Evolutionary conservation across 2,113 vertebrate species (phyloP).

Genomic region (Anarrhichthys ocellatus): DNA sequence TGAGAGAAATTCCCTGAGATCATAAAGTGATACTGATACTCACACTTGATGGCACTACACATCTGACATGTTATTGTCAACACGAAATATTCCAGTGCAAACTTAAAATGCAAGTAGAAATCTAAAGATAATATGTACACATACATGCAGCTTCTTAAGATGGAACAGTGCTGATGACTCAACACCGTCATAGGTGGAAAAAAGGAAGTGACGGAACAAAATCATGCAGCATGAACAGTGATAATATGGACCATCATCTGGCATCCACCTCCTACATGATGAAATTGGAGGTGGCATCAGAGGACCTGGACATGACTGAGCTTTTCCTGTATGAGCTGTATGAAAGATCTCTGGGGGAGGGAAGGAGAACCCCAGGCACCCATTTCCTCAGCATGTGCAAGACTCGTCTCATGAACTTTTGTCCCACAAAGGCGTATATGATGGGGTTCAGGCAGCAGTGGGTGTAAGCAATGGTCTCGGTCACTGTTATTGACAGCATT

Average conservation of each 20-base stretch:
- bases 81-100: background rate
- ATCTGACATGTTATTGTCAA: background rate
- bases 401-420: conserved; percentile 78
- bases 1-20: background rate
- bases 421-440: conserved; percentile 83
- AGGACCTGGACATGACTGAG: conserved; percentile 69
- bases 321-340: conserved; percentile 60
- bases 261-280: conserved; percentile 36
- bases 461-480: conserved; percentile 73
- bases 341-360: background rate
- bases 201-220: background rate
- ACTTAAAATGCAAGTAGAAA: background rate
- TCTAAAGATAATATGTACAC: background rate
- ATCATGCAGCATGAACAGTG: background rate
- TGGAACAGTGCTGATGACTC: background rate
- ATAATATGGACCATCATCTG: background rate
- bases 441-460: conserved; percentile 86
- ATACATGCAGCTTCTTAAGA: background rate
- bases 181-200: background rate
- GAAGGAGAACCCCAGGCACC: conserved; percentile 28
- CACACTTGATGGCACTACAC: background rate
- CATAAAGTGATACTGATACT: background rate
- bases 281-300: conserved; percentile 50
- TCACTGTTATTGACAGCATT: conserved; percentile 41
- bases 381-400: conserved; percentile 60